Base-by-base conservation (phyloP, 30 jellyfish, hydroid and myxozoan species). In the Hydractinia echinata region DNA sequence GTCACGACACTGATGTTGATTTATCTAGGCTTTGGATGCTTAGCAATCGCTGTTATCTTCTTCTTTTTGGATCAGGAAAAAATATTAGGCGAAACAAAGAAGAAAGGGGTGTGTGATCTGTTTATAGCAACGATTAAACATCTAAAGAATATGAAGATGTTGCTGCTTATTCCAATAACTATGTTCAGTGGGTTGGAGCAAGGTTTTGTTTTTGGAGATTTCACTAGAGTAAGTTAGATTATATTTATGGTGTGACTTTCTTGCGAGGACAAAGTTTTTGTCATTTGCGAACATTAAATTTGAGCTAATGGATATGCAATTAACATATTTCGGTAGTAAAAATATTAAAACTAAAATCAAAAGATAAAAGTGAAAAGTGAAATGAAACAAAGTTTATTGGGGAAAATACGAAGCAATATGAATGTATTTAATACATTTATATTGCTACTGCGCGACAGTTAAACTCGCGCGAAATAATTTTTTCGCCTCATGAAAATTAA, bases 181-280 rank as follows among this genome's bases (percentile, higher is more conserved):
- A 91, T 91, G 80, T 91, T 53, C 79, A 91, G 97, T 82, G 97
- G 97, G 5, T 74, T 91, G 79, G 97, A 91, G 79, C 97, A 91
- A 74, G 97, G 95, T 9, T 91, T 91, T 78, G 97, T 91, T 61
- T 91, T 81, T 79, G 96, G 95, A 7, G 97, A 91, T 64, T 91
- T 82, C 60, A 91, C 96, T 1, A 85, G 82, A 92, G 97, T 91
- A 49, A 4, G 74, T 51, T 20, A 54, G 49, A 48, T 6, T 58
- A 51, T 18, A 8, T 8, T 48, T n/a, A n/a, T n/a, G n/a, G n/a
- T n/a, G n/a, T n/a, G n/a, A n/a, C n/a, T n/a, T n/a, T n/a, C n/a
- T n/a, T n/a, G n/a, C n/a, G n/a, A n/a, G n/a, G n/a, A n/a, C n/a
- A n/a, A n/a, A n/a, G n/a, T n/a, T n/a, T n/a, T n/a, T 58, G 19